Conservation (phyloP, 2,113 vertebrate genomes). For the Petroica traversi region DNA sequence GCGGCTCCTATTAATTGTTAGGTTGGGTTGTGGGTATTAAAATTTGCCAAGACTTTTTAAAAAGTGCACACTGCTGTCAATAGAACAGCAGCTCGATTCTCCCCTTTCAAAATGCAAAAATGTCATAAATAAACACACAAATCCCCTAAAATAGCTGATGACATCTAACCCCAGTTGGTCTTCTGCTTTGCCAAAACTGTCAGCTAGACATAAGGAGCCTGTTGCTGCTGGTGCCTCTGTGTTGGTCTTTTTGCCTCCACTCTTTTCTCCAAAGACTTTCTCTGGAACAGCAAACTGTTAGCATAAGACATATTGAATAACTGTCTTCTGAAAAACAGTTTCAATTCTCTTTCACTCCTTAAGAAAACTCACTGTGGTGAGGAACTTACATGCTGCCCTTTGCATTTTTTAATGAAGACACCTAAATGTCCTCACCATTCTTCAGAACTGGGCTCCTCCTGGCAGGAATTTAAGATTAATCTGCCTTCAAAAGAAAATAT, state of each 20-base stretch:
- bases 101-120: not conserved
- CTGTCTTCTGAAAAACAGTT: conserved; percentile 38
- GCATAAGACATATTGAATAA: conserved; percentile 49
- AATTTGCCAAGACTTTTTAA: not conserved
- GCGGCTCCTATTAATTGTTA: conserved; percentile 26
- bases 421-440: not conserved
- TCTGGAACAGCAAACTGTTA: conserved; percentile 28
- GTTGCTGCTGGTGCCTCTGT: conserved; percentile 11
- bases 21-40: not conserved
- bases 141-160: conserved; percentile 18
- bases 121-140: not conserved
- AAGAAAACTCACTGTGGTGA: not conserved
- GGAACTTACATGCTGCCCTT: not conserved
- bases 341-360: not conserved
- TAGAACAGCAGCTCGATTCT: not conserved
- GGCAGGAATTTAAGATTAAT: not conserved
- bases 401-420: not conserved
- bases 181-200: conserved; percentile 32
- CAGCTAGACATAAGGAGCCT: not conserved
- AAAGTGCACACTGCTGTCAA: not conserved
- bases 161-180: not conserved
- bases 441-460: not conserved
- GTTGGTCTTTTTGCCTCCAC: not conserved
- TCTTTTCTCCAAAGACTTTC: conserved; percentile 41
- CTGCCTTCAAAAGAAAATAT: not conserved